phyloP scores from a whole-genome alignment of 2,113 vertebrate genomes.

The Merops nubicus region DNA sequence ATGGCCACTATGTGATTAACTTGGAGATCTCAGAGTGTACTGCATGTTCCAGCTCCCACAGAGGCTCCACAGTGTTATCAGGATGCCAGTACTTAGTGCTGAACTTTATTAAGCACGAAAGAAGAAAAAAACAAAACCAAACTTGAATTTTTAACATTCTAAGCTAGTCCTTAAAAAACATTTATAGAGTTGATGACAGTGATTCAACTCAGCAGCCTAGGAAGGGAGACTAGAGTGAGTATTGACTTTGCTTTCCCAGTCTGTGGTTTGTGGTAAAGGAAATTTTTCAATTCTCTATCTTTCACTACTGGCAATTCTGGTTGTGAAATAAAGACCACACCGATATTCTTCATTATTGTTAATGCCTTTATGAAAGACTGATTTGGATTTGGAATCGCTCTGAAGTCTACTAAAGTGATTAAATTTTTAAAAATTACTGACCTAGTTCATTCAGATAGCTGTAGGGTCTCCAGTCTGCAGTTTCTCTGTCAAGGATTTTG shows the following conservation, averaged over 20 bases:
- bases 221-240: background rate
- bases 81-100: background rate
- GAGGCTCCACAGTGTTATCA: background rate
- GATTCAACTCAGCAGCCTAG: background rate
- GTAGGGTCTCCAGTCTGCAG: slow-evolving; percentile 91
- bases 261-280: background rate
- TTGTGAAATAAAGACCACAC: background rate
- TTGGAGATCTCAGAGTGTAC: background rate
- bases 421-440: slow-evolving; percentile 79
- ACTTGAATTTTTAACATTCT: background rate
- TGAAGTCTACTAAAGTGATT: slow-evolving; percentile 24
- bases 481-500: slow-evolving; percentile 85
- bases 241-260: background rate
- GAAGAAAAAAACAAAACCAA: background rate
- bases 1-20: background rate
- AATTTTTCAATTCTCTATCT: background rate
- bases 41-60: background rate
- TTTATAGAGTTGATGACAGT: background rate
- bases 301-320: background rate
- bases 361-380: slow-evolving; percentile 26
- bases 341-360: background rate
- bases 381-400: background rate
- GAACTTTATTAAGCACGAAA: background rate
- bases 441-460: slow-evolving; percentile 93
- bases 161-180: background rate